These are phyloP conservation scores for Choloepus didactylus DNA, from an alignment of 2,797 vertebrate species.

Conservation along the genomic window DNA sequence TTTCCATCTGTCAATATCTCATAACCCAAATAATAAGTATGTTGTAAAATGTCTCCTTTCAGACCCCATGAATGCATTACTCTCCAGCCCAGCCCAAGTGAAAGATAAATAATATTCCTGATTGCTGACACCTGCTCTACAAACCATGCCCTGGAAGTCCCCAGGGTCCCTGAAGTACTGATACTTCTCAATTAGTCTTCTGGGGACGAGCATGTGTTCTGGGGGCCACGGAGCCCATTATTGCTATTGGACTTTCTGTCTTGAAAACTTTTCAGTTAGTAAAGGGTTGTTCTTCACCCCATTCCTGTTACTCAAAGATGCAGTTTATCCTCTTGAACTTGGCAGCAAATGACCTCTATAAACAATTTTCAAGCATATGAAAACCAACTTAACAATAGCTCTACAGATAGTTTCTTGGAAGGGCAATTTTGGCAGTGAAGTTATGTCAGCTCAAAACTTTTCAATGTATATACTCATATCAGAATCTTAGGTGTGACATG, in stretches of 20 bases:
- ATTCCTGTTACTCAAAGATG: constrained; percentile 62
- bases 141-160: not conserved
- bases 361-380: constrained; percentile 73
- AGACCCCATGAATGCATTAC: constrained; percentile 21
- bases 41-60: not conserved
- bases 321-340: constrained; percentile 68
- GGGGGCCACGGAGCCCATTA: not conserved
- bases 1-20: not conserved
- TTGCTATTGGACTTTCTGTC: not conserved
- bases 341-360: constrained; percentile 66
- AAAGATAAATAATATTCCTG: constrained; percentile 45
- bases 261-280: constrained; percentile 60
- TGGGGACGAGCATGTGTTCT: not conserved
- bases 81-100: constrained; percentile 7
- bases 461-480: constrained; percentile 61
- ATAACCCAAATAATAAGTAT: not conserved
- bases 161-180: not conserved
- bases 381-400: constrained; percentile 75
- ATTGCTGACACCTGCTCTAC: not conserved
- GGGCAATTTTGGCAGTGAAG: constrained; percentile 20
- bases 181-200: not conserved
- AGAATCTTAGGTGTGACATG: constrained; percentile 44
- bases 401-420: constrained; percentile 59
- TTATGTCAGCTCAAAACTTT: constrained; percentile 63
- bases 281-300: constrained; percentile 46